Evolutionary conservation across 2,888 invertebrate genomes (phyloP), one percentile per base, ranked within the genome.

Genomic region (Rhagonycha lutea): DNA sequence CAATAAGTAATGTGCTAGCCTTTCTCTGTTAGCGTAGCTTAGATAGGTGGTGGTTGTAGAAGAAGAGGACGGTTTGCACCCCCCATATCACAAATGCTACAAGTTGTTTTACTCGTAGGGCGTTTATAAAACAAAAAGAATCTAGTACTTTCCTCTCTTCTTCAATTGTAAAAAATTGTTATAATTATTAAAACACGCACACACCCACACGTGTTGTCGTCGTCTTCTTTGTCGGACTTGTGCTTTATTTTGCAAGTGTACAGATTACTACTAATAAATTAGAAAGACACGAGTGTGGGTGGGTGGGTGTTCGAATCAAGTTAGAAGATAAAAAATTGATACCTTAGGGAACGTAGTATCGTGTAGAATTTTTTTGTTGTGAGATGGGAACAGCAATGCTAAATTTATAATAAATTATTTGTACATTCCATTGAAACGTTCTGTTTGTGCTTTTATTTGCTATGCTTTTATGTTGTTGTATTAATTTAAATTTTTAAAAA

Each of bases 341-440:
- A 47, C 47, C 63, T 65, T 65, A 65, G 63, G 63, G 63, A 65
- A 65, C 26, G 63, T 69, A 72, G 73, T 73, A 63, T 73, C 62
- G 32, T 70, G 76, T 78, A 76, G 79, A 78, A 79, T 24, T 65
- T 80, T 85, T 86, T 83, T 86, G 85, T 86, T 86, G 83, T 84
- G 85, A 81, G 85, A 91, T 91, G 91, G 91, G 90, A 91, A 91
- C 91, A 90, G 90, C 90, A 89, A 91, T 91, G 89, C 85, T 87
- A 87, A 84, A 85, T 86, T 87, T 84, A 91, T 72, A 91, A 87
- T 88, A 88, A 91, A 92, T 91, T 91, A 93, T 92, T 93, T 93
- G 92, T 93, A 93, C 93, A 93, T 93, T 93, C 93, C 93, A 93
- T 92, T 91, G 91, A 91, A 91, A 88, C 68, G 68, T 74, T 90